Evolutionary conservation across 2,797 vertebrate species (phyloP).

Genomic region (Sitta carolinensis): DNA sequence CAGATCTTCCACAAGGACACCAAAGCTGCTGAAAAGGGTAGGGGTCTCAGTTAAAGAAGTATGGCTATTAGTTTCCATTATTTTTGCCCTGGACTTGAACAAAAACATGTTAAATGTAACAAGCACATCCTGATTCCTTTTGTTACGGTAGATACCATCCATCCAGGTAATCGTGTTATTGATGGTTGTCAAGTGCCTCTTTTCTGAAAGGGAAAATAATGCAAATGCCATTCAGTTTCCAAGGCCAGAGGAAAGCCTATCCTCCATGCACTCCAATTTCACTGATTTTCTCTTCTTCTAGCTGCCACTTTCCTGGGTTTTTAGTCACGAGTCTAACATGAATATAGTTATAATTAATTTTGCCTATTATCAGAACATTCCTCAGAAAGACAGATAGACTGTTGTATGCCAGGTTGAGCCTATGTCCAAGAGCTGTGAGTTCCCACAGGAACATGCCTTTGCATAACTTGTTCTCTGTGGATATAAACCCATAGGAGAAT

Average conservation of each 20-base stretch:
- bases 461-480: not conserved
- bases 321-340: not conserved
- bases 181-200: not conserved
- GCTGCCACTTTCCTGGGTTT: not conserved
- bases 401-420: not conserved
- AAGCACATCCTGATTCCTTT: not conserved
- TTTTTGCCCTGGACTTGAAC: not conserved
- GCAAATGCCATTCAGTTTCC: not conserved
- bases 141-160: not conserved
- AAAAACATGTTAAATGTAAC: not conserved
- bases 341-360: not conserved
- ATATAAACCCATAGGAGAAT: not conserved
- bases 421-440: not conserved
- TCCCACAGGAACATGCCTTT: not conserved
- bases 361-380: not conserved
- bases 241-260: not conserved
- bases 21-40: not conserved
- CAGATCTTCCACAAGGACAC: not conserved
- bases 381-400: not conserved
- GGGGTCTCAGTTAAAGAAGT: not conserved
- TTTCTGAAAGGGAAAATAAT: not conserved
- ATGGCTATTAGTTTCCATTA: not conserved
- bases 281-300: not conserved
- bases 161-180: not conserved
- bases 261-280: not conserved